Evolutionary conservation across 1,140 invertebrate genomes (phyloP).

Genomic region (Bombus confusus): DNA sequence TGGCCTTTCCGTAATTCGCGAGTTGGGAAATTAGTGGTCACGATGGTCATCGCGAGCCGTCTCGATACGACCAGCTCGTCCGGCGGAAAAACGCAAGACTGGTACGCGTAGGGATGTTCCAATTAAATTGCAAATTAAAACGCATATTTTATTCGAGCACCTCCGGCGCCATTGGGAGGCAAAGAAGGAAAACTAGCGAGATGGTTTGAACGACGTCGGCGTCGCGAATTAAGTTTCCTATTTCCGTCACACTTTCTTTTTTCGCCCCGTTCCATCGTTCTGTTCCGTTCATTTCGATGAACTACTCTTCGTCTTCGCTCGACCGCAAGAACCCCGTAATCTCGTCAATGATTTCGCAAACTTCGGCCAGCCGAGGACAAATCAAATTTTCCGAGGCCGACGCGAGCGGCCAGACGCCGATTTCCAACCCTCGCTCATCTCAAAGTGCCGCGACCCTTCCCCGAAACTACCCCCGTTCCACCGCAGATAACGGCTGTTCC

Average conservation of each 20-base stretch:
- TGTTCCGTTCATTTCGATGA: slow-evolving; percentile 8
- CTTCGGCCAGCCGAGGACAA: slow-evolving; percentile 39
- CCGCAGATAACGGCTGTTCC: not conserved
- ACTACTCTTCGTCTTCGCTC: not conserved
- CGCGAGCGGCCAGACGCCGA: not conserved
- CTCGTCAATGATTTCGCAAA: slow-evolving; percentile 62
- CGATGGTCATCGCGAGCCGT: slow-evolving; percentile 4
- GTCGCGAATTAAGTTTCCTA: slow-evolving; percentile 57
- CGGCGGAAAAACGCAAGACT: slow-evolving; percentile 28
- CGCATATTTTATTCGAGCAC: slow-evolving; percentile 69
- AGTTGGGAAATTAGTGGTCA: slow-evolving; percentile 38
- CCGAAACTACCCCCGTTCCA: not conserved
- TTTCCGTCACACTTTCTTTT: slow-evolving; percentile 35
- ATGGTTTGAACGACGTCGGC: slow-evolving; percentile 1
- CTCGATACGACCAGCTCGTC: slow-evolving; percentile 16
- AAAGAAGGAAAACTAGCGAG: not conserved
- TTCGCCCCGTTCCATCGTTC: not conserved
- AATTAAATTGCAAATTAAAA: slow-evolving; percentile 73
- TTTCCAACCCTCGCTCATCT: slow-evolving; percentile 19
- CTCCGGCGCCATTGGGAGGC: slow-evolving; percentile 38
- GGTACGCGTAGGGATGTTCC: slow-evolving; percentile 51
- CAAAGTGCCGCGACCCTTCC: not conserved
- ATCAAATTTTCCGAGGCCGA: slow-evolving; percentile 50
- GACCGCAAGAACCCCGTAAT: slow-evolving; percentile 32
- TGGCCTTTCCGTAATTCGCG: slow-evolving; percentile 4